phyloP scores from a whole-genome alignment of 2,888 invertebrate genomes.

The Epistrophe eligans region DNA sequence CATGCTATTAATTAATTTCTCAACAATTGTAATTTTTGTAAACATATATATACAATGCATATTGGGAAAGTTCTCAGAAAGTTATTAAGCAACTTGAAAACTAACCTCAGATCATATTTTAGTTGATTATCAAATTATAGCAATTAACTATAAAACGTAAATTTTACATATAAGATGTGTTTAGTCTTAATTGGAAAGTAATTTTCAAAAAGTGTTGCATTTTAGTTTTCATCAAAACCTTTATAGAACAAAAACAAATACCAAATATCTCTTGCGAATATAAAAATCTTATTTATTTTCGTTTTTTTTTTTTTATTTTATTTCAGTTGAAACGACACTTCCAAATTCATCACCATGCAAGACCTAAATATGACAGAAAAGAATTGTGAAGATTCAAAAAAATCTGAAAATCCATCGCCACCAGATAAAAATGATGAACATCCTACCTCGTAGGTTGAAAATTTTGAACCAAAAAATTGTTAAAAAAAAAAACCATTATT shows the following conservation, averaged over 20 bases:
- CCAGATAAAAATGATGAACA: slow-evolving; percentile 44
- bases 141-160: no score
- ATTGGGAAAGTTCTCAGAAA: no score
- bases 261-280: not conserved
- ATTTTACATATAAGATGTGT: no score
- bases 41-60: no score
- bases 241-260: not conserved
- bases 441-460: slow-evolving; percentile 60
- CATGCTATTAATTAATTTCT: no score
- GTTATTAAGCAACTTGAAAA: no score
- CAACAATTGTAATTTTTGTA: no score
- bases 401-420: slow-evolving; percentile 2
- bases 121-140: no score
- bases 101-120: no score
- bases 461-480: not conserved
- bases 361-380: slow-evolving; percentile 40
- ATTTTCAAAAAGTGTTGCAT: no score
- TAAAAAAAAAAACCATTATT: not conserved
- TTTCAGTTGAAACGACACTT: slow-evolving; percentile 15
- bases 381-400: slow-evolving; percentile 18
- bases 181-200: no score
- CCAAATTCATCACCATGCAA: slow-evolving; percentile 34
- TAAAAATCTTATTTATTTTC: not conserved
- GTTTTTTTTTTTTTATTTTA: not conserved
- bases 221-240: not conserved